phyloP scores from a whole-genome alignment of 2,888 invertebrate genomes.

The Geotrupes spiniger region DNA sequence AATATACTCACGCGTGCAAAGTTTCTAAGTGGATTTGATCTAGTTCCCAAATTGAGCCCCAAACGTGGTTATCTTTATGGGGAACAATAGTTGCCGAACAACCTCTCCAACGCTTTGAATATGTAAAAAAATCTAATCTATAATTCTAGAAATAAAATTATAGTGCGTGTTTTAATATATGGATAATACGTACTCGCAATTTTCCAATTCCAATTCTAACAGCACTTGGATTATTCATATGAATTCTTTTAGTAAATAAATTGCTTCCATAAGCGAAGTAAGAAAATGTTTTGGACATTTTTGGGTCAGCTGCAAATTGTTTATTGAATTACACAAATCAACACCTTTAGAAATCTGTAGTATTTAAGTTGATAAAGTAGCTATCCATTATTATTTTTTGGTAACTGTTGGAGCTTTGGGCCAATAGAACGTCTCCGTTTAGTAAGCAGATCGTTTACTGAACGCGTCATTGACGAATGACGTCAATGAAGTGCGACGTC shows the following conservation, averaged over 20 bases:
- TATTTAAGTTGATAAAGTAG: too few relatives aligned
- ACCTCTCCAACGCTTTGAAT: slow-evolving; percentile 73
- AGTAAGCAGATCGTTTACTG: too few relatives aligned
- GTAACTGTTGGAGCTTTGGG: too few relatives aligned
- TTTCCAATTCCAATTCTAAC: slow-evolving; percentile 65
- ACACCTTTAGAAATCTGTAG: too few relatives aligned
- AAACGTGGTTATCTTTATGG: slow-evolving; percentile 55
- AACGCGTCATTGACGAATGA: too few relatives aligned
- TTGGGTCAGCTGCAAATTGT: too few relatives aligned
- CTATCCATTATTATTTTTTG: too few relatives aligned
- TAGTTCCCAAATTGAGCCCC: slow-evolving; percentile 81
- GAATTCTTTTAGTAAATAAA: slow-evolving; percentile 74
- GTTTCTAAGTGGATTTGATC: slow-evolving; percentile 58
- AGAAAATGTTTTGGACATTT: slow-evolving; percentile 56
- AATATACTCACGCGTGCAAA: slow-evolving; percentile 56
- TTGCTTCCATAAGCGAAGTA: slow-evolving; percentile 94
- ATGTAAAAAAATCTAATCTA: slow-evolving; percentile 67
- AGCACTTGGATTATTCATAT: slow-evolving; percentile 76
- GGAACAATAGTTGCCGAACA: slow-evolving; percentile 81
- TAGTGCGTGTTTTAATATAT: too few relatives aligned
- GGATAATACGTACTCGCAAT: slow-evolving; percentile 47
- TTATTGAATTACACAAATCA: too few relatives aligned
- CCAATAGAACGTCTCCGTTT: too few relatives aligned
- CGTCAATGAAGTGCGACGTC: too few relatives aligned
- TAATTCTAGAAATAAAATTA: slow-evolving; percentile 51